Base-by-base conservation (phyloP, 2,113 vertebrate species). In the Papio anubis region DNA sequence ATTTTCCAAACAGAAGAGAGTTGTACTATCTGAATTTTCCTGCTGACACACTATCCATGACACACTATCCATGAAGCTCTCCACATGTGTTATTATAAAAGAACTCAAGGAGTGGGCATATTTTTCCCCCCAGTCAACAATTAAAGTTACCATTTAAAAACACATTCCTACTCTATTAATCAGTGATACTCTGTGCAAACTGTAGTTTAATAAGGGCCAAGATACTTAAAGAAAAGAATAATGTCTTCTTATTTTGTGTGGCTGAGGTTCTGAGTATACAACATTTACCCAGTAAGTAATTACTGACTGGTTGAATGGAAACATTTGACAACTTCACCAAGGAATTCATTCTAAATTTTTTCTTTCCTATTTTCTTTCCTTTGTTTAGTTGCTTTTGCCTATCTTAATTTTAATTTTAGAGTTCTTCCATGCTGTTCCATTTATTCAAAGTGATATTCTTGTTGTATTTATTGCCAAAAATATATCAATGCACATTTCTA, bases 311-410 rank as follows among this genome's bases (percentile, higher is more conserved):
- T 20, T 96, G n/a, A 94, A 90, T 72, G 79, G 82, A 90, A 93
- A n/a, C 23, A 83, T 20, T 52, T 66, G 13, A 72, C 8, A 96
- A 85, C 18, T 30, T 89, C 38, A 84, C 75, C 55, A 96, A 94
- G 43, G 8, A 96, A 93, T 81, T 90, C 23, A n/a, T n/a, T 84
- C 18, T 30, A 96, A 97, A 89, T 45, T 68, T 89, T 85, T 18
- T 5, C 32, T 85, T 18, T 5, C 25, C 13, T 55, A 75, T 59
- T 86, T 88, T 30, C 79, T 81, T 94, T 87, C 32, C 70, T 94
- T 84, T 93, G 59, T 61, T 94, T 94, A 84, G 50, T 18, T 64
- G 25, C 48, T 82, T 81, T 88, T 40, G 25, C 9, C 18, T 82
- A 83, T 50, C 13, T 90, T 85, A 81, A 43, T 86, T 90, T 72